phyloP scores from a whole-genome alignment of 2,113 vertebrate species.

The Catharus minimus region DNA sequence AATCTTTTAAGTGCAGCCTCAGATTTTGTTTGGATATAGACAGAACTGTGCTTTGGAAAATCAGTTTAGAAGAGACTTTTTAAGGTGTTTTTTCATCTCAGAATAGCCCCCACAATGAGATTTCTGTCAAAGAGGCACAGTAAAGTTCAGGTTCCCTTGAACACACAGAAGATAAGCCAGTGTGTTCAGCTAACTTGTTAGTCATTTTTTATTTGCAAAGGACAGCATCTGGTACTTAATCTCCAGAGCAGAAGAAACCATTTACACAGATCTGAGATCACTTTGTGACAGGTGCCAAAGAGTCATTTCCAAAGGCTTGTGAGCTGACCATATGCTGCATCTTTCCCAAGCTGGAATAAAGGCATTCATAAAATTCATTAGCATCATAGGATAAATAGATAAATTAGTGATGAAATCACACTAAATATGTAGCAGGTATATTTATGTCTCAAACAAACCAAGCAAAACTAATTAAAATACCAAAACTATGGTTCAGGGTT shows the following conservation, averaged over 20 bases:
- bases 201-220: slow-evolving; percentile 38
- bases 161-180: background rate
- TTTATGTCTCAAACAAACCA: background rate
- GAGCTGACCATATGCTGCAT: slow-evolving; percentile 70
- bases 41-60: background rate
- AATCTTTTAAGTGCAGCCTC: background rate
- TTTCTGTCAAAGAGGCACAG: background rate
- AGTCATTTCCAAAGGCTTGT: slow-evolving; percentile 59
- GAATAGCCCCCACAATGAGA: background rate
- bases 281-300: slow-evolving; percentile 63
- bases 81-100: background rate
- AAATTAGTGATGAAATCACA: slow-evolving; percentile 20
- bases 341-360: slow-evolving; percentile 39
- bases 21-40: background rate
- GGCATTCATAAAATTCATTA: slow-evolving; percentile 30
- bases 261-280: slow-evolving; percentile 64
- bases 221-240: slow-evolving; percentile 61
- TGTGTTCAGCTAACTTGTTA: slow-evolving; percentile 17
- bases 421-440: background rate
- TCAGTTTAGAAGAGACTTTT: background rate
- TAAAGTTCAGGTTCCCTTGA: background rate
- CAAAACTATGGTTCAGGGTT: background rate
- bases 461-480: background rate
- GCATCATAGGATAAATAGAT: slow-evolving; percentile 2
- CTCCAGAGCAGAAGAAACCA: slow-evolving; percentile 64